Evolutionary conservation across 2,888 invertebrate genomes (phyloP).

Genomic region (Sesia bembeciformis): DNA sequence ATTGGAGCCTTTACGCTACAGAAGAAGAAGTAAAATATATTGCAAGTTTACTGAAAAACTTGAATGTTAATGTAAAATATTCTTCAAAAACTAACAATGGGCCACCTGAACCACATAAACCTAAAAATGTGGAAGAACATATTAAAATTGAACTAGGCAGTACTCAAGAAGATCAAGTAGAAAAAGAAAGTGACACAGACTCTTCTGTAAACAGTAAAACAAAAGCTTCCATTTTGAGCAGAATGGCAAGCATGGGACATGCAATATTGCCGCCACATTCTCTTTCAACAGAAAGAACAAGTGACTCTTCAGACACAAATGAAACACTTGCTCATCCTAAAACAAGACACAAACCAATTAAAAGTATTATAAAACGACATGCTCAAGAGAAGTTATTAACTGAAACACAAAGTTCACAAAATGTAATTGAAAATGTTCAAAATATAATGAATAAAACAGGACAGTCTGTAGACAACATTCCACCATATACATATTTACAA

Average conservation of each 20-base stretch:
- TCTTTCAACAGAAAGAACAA: conserved; percentile 24
- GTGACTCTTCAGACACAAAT: conserved; percentile 52
- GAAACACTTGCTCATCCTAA: conserved; percentile 27
- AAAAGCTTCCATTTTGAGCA: conserved; percentile 49
- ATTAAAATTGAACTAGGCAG: conserved; percentile 1
- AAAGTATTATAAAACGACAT: conserved; percentile 25
- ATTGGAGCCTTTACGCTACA: conserved; percentile 50
- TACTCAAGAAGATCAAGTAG: conserved; percentile 9
- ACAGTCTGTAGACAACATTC: conserved; percentile 14
- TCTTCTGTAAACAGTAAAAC: conserved; percentile 42
- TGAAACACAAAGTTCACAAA: conserved; percentile 17
- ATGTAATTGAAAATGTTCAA: conserved; percentile 16
- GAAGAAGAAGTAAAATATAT: conserved; percentile 36
- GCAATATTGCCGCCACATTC: conserved; percentile 45
- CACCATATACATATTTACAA: conserved; percentile 17
- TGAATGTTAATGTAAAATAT: conserved; percentile 28
- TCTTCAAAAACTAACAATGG: conserved; percentile 15
- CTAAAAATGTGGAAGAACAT: conserved; percentile 1
- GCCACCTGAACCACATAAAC: conserved; percentile 17
- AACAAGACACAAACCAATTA: conserved; percentile 38
- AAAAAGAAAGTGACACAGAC: conserved; percentile 51
- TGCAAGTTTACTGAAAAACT: conserved; percentile 26
- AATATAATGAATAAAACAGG: conserved; percentile 14
- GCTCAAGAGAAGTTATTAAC: conserved; percentile 20
- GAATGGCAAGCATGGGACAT: conserved; percentile 63